Evolutionary conservation across 2,113 vertebrate genomes (phyloP), one percentile per base, ranked within the genome.

Genomic region (Tringa solitaria): DNA sequence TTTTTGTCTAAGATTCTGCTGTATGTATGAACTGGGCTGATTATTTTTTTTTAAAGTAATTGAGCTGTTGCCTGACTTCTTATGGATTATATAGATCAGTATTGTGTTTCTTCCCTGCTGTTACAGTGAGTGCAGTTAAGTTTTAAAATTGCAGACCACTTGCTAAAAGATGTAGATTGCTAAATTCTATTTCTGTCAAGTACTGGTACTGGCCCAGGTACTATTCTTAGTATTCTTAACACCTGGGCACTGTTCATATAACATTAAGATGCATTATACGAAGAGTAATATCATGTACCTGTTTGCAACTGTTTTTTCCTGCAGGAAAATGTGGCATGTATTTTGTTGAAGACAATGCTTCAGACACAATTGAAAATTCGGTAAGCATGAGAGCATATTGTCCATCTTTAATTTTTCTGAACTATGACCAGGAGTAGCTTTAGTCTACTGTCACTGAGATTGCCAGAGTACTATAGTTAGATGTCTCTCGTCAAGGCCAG

Each of bases 311-410:
- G 4, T 69, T 89, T 87, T 69, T 97, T 97, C 94, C n/a, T 97
- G 70, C 97, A 99, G 99, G 99, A 80, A 99, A 99, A 97, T 99
- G 98, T 93, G 99, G 99, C 86, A 99, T 99, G 99, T 99, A 99
- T 98, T 99, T 99, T 98, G 99, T 99, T 93, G 99, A 99, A 98
- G 99, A 99, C 92, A 99, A 99, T 27, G 99, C 98, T 65, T 97
- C 98, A 73, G 99, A 99, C 81, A 97, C 98, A 69, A 95, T 98
- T 8, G 99, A 99, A 96, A 98, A 92, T 90, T 98, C 98, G 54
- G 99, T 99, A 97, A 98, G 97, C 97, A 87, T 76, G 85, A 26
- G 14, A 77, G 32, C 4, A 13, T 17, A 4, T 19, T 68, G 46
- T 59, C 8, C 33, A 54, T 14, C 48, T 67, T 67, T 56, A n/a